Evolutionary conservation across 1,140 invertebrate genomes (phyloP).

Genomic region (Vollenhovia emeryi): DNA sequence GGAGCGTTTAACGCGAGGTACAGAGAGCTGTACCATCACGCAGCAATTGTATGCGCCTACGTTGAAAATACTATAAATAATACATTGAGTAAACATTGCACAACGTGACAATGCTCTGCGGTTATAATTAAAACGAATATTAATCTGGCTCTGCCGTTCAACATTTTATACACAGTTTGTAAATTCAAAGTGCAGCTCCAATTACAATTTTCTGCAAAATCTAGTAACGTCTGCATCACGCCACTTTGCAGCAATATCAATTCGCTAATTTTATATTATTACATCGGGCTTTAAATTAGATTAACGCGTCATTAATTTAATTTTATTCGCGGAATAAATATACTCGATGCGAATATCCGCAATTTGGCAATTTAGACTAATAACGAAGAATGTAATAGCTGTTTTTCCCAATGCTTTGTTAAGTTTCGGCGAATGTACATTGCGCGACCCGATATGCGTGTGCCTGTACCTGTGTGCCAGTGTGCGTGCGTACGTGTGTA

Average conservation of each 20-base stretch:
- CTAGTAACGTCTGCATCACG: not conserved
- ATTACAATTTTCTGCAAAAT: conserved; percentile 13
- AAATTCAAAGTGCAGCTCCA: not conserved
- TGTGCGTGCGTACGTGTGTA: not conserved
- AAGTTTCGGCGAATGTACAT: not conserved
- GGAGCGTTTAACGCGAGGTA: not conserved
- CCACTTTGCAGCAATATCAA: not conserved
- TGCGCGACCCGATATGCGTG: not conserved
- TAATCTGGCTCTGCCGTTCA: too few relatives aligned
- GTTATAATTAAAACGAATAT: not conserved
- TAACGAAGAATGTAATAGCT: conserved; percentile 17
- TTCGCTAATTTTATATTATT: not conserved
- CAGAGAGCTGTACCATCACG: not conserved
- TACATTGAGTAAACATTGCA: not conserved
- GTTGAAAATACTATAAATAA: not conserved
- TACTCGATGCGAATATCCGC: not conserved
- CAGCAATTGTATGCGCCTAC: not conserved
- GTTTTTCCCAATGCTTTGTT: not conserved
- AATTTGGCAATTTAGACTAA: not conserved
- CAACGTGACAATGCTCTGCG: not conserved
- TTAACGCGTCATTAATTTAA: not conserved
- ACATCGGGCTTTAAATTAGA: not conserved
- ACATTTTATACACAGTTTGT: too few relatives aligned
- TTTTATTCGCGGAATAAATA: not conserved
- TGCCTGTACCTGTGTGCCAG: too few relatives aligned